Evolutionary conservation across 2,797 vertebrate species (phyloP).

Genomic region (Typhlichthys eigenmanni): DNA sequence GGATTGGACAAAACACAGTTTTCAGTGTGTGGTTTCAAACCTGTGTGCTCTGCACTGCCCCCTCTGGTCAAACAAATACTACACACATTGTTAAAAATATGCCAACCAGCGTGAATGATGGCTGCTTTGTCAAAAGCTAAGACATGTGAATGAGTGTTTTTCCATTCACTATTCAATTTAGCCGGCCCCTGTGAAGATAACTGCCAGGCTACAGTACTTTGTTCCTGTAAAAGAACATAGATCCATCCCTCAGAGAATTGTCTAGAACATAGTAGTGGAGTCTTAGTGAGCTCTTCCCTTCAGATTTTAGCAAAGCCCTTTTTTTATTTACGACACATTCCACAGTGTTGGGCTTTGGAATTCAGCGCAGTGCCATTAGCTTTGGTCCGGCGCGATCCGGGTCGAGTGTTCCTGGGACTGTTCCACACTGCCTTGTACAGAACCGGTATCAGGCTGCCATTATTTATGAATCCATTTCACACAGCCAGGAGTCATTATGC

Average conservation of each 20-base stretch:
- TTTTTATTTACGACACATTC: conserved; percentile 50
- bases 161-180: no score
- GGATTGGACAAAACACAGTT: no score
- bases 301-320: conserved; percentile 49
- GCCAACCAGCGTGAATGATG: no score
- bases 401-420: conserved; percentile 51
- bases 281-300: conserved; percentile 47
- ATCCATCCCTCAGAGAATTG: conserved; percentile 37
- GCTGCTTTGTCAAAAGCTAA: no score
- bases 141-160: no score
- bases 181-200: neutral
- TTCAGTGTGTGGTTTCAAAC: no score
- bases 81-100: no score
- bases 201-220: neutral
- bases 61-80: no score
- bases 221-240: conserved; percentile 23
- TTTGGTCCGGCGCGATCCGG: conserved; percentile 49
- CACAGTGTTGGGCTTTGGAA: conserved; percentile 45
- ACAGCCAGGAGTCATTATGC: conserved; percentile 81
- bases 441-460: conserved; percentile 67
- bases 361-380: conserved; percentile 54
- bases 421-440: conserved; percentile 55
- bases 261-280: conserved; percentile 47
- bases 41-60: no score
- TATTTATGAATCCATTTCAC: conserved; percentile 82